These are phyloP conservation scores for Melolontha melolontha DNA, from an alignment of 2,888 invertebrate species.

Conservation along the genomic window DNA sequence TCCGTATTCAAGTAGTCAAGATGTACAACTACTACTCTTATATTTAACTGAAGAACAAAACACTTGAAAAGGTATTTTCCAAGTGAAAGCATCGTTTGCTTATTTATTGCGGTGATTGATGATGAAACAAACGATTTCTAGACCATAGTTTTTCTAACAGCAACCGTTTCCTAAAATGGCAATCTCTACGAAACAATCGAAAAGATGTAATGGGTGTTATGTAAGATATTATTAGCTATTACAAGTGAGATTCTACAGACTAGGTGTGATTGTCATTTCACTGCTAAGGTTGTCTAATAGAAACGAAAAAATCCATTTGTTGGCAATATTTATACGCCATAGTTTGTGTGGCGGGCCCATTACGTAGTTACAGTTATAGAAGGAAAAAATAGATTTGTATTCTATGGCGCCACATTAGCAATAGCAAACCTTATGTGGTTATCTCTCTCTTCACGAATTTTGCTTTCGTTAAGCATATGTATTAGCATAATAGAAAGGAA, in stretches of 20 bases:
- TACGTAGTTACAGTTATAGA: slow-evolving; percentile 3
- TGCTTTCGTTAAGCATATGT: not conserved
- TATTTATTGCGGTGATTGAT: slow-evolving; percentile 13
- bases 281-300: not conserved
- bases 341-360: too few species aligned
- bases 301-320: too few species aligned
- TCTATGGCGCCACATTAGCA: not conserved
- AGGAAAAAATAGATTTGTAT: slow-evolving; percentile 3
- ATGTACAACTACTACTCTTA: too few species aligned
- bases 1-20: too few species aligned
- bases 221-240: slow-evolving; percentile 2
- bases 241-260: not conserved
- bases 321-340: too few species aligned
- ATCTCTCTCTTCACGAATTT: not conserved
- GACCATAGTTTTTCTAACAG: not conserved
- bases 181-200: not conserved
- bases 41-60: too few species aligned
- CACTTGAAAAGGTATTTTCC: not conserved
- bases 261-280: not conserved
- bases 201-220: not conserved
- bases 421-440: not conserved
- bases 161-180: slow-evolving; percentile 5
- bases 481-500: not conserved
- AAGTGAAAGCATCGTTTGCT: not conserved
- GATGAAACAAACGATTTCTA: slow-evolving; percentile 24